Evolutionary conservation across 2,113 vertebrate species (phyloP).

Genomic region (Brachyhypopomus occidentalis): DNA sequence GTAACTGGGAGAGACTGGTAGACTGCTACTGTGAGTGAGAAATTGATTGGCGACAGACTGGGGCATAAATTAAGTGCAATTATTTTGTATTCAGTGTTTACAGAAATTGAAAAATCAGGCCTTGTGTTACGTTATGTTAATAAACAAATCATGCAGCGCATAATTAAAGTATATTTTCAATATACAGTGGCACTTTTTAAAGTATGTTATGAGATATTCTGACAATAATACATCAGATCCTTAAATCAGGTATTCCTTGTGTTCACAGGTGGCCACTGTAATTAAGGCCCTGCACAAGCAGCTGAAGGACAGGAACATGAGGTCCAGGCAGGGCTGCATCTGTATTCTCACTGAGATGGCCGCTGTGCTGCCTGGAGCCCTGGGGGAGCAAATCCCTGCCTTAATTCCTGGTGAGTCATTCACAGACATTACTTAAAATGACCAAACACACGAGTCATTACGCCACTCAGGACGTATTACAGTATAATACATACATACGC

Average conservation of each 20-base stretch:
- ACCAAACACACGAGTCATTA: not conserved
- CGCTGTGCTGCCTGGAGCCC: constrained; percentile 80
- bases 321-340: constrained; percentile 89
- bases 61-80: too few relatives aligned
- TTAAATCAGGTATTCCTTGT: constrained; percentile 10
- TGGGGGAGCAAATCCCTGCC: constrained; percentile 83
- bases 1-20: too few relatives aligned
- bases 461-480: not conserved
- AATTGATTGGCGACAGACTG: too few relatives aligned
- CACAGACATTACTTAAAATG: not conserved
- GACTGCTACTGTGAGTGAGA: too few relatives aligned
- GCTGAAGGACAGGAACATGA: constrained; percentile 86
- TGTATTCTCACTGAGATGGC: constrained; percentile 84
- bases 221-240: not conserved
- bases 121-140: too few relatives aligned
- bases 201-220: not conserved
- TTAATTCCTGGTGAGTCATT: constrained; percentile 81
- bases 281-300: constrained; percentile 88
- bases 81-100: not conserved
- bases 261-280: constrained; percentile 81
- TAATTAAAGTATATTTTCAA: not conserved
- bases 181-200: not conserved
- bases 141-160: too few relatives aligned
- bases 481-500: not conserved
- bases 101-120: too few relatives aligned